Evolutionary conservation across 2,113 vertebrate genomes (phyloP).

Genomic region (Glaucomys volans): DNA sequence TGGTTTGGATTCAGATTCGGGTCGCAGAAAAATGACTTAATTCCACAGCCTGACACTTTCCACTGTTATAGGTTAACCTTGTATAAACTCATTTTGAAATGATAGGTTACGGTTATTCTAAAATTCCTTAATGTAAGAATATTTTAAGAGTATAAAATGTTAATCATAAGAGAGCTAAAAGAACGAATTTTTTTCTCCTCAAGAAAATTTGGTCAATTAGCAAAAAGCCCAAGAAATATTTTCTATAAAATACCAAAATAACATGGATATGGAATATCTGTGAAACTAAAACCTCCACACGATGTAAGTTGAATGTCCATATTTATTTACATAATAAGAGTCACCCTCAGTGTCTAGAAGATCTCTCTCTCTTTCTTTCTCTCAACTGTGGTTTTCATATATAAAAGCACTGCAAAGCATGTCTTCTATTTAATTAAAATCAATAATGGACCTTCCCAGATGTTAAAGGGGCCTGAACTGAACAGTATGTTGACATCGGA

Average conservation of each 20-base stretch:
- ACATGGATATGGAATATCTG: conserved; percentile 85
- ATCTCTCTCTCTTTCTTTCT: conserved; percentile 81
- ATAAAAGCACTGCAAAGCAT: conserved; percentile 88
- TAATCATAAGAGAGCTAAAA: conserved; percentile 78
- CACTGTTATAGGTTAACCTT: conserved; percentile 82
- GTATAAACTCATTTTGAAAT: conserved; percentile 84
- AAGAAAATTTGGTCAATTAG: conserved; percentile 83
- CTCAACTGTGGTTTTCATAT: conserved; percentile 83
- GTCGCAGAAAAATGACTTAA: conserved; percentile 81
- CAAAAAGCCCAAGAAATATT: conserved; percentile 77
- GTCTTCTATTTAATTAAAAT: conserved; percentile 95
- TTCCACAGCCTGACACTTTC: conserved; percentile 82
- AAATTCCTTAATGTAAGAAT: conserved; percentile 82
- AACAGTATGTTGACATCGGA: conserved; percentile 92
- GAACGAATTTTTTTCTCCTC: conserved; percentile 78
- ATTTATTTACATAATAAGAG: conserved; percentile 91
- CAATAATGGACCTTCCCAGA: conserved; percentile 91
- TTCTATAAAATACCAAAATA: conserved; percentile 81
- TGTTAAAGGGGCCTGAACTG: conserved; percentile 91
- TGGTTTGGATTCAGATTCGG: conserved; percentile 84
- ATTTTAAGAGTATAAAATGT: conserved; percentile 82
- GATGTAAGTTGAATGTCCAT: conserved; percentile 87
- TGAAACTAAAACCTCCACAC: conserved; percentile 85
- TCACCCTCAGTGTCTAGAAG: conserved; percentile 88
- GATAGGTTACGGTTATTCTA: conserved; percentile 80